Evolutionary conservation across 1,140 invertebrate genomes (phyloP).

Genomic region (Frieseomelitta varia): DNA sequence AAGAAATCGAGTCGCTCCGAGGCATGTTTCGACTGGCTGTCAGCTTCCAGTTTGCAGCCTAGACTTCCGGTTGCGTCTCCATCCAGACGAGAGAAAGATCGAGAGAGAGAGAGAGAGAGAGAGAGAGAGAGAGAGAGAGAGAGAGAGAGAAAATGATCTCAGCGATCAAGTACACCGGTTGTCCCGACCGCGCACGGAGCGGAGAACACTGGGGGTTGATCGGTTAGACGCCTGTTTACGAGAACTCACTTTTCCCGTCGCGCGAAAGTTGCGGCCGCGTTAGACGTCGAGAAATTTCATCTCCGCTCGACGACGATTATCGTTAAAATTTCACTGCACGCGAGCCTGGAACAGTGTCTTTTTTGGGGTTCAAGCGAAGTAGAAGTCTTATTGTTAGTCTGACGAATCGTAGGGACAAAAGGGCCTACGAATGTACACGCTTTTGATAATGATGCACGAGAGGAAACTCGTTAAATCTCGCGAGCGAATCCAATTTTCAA

Average conservation of each 20-base stretch:
- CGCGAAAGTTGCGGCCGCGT: neutral
- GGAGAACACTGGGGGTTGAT: neutral
- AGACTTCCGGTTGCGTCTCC: slow-evolving; percentile 26
- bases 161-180: neutral
- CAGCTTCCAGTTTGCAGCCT: slow-evolving; percentile 61
- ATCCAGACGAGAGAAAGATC: no score
- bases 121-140: no score
- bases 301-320: neutral
- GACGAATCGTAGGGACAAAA: neutral
- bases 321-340: no score
- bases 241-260: slow-evolving; percentile 11
- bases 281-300: slow-evolving; percentile 20
- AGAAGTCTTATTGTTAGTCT: neutral
- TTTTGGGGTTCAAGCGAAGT: neutral
- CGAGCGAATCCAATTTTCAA: slow-evolving; percentile 9
- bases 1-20: slow-evolving; percentile 17
- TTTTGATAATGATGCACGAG: slow-evolving; percentile 11
- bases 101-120: no score
- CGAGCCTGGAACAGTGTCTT: neutral
- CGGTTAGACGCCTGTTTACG: neutral
- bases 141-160: neutral
- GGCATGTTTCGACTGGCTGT: slow-evolving; percentile 36
- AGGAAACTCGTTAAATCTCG: slow-evolving; percentile 3
- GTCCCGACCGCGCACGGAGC: neutral
- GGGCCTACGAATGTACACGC: neutral